Conservation (phyloP, 1,140 invertebrate genomes). For the Danaus plexippus region DNA sequence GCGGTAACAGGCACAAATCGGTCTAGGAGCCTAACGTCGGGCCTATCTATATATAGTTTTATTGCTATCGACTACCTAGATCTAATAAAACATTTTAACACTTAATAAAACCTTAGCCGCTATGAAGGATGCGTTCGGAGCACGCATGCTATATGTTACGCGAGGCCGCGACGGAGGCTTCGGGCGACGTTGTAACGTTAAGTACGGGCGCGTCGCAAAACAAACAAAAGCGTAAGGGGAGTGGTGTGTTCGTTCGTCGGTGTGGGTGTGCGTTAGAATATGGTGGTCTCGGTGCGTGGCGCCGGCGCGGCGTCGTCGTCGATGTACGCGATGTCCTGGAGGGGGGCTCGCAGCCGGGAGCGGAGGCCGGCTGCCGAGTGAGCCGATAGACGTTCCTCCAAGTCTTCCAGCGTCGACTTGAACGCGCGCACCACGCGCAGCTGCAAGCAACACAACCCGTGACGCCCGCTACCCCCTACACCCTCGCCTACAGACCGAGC, state of each 20-base stretch:
- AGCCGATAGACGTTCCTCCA: slow-evolving; percentile 98
- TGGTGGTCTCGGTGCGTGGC: slow-evolving; percentile 67
- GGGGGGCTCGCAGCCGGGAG: slow-evolving; percentile 90
- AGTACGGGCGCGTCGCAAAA: slow-evolving; percentile 37
- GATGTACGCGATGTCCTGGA: slow-evolving; percentile 92
- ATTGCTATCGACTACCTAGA: slow-evolving; percentile 57
- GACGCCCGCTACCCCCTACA: slow-evolving; percentile 24
- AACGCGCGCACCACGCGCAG: slow-evolving; percentile 99
- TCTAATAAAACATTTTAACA: slow-evolving; percentile 45
- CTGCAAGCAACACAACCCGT: slow-evolving; percentile 85
- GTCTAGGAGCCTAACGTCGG: slow-evolving; percentile 40
- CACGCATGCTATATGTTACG: no score
- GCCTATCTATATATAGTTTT: slow-evolving; percentile 34
- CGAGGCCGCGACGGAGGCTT: slow-evolving; percentile 13
- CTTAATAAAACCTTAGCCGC: slow-evolving; percentile 40
- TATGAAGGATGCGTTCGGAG: no score
- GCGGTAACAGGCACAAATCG: slow-evolving; percentile 43
- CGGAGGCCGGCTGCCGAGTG: slow-evolving; percentile 98
- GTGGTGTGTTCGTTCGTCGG: slow-evolving; percentile 40
- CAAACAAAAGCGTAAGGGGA: slow-evolving; percentile 50
- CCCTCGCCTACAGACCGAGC: slow-evolving; percentile 16
- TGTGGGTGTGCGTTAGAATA: slow-evolving; percentile 60
- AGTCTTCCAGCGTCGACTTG: slow-evolving; percentile 99
- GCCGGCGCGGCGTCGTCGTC: slow-evolving; percentile 85
- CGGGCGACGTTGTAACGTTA: slow-evolving; percentile 19